Percentiles rank a stretch among this genome's conserved stretches.
Evolutionary conservation across 2,888 invertebrate genomes (phyloP).

Genomic region (Acrobasis consociella): DNA sequence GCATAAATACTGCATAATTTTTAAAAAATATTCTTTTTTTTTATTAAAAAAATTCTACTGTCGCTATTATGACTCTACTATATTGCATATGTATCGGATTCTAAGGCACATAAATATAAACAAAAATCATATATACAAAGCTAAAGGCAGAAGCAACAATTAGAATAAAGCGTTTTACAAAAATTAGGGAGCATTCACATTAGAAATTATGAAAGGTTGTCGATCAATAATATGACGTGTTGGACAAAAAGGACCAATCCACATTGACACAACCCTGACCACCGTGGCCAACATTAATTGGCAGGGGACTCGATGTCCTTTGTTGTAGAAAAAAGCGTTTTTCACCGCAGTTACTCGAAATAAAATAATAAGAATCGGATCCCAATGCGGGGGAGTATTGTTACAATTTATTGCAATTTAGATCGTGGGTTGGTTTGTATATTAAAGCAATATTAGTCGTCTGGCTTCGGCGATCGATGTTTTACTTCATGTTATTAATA

Average conservation of each 20-base stretch:
- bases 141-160: not conserved
- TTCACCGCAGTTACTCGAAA: slow-evolving; percentile 62
- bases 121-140: not conserved
- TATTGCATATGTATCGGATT: not conserved
- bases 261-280: slow-evolving; percentile 72
- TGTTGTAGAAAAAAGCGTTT: slow-evolving; percentile 59
- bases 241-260: slow-evolving; percentile 54
- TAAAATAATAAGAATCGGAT: slow-evolving; percentile 70
- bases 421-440: slow-evolving; percentile 35
- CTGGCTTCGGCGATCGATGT: slow-evolving; percentile 28
- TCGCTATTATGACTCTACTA: too few species aligned
- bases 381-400: slow-evolving; percentile 69
- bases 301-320: slow-evolving; percentile 71
- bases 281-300: slow-evolving; percentile 79
- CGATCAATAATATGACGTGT: slow-evolving; percentile 45
- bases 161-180: not conserved
- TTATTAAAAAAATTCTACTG: too few species aligned
- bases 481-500: slow-evolving; percentile 11
- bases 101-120: not conserved
- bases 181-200: slow-evolving; percentile 12
- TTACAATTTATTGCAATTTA: slow-evolving; percentile 45
- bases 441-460: slow-evolving; percentile 20
- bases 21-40: too few species aligned
- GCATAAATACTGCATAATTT: too few species aligned
- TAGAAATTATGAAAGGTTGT: slow-evolving; percentile 26